Conservation (phyloP, 2,888 invertebrate species). For the Andrena camellia region DNA sequence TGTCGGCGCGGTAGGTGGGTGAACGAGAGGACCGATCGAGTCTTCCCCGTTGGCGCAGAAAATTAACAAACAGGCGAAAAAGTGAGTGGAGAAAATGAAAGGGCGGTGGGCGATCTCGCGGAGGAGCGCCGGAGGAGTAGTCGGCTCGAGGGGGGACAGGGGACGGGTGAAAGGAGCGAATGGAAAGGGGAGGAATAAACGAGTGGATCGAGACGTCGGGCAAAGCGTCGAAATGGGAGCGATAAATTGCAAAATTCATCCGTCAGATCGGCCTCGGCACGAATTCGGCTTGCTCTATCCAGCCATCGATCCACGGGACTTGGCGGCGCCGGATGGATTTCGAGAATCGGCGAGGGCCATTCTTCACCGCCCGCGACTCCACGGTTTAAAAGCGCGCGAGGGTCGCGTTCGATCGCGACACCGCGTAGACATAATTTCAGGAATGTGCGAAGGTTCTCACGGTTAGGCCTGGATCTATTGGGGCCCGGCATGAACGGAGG, state of each 20-base stretch:
- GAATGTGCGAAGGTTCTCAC: slow-evolving; percentile 26
- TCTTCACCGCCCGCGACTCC: neutral
- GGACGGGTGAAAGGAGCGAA: slow-evolving; percentile 28
- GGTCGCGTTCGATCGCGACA: neutral
- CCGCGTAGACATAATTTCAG: neutral
- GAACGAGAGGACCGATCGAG: slow-evolving; percentile 30
- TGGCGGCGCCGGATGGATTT: neutral
- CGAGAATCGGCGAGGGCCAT: slow-evolving; percentile 1
- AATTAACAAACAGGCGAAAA: slow-evolving; percentile 68
- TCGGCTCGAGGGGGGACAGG: slow-evolving; percentile 18
- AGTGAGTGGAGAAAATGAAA: slow-evolving; percentile 47
- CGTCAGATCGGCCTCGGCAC: slow-evolving; percentile 62
- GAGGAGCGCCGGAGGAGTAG: slow-evolving; percentile 6
- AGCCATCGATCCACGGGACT: slow-evolving; percentile 19
- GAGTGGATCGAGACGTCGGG: slow-evolving; percentile 36
- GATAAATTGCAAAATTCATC: slow-evolving; percentile 77
- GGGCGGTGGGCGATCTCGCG: slow-evolving; percentile 19
- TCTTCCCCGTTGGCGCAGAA: slow-evolving; percentile 58
- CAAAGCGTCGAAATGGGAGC: slow-evolving; percentile 42
- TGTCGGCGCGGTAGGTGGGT: slow-evolving; percentile 35
- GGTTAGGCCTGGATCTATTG: slow-evolving; percentile 8
- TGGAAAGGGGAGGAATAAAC: slow-evolving; percentile 36
- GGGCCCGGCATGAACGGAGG: neutral
- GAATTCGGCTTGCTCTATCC: slow-evolving; percentile 54
- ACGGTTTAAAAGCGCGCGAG: neutral